These are phyloP conservation scores for Microcaecilia unicolor DNA, from an alignment of 2,797 vertebrate genomes.

Conservation along the genomic window DNA sequence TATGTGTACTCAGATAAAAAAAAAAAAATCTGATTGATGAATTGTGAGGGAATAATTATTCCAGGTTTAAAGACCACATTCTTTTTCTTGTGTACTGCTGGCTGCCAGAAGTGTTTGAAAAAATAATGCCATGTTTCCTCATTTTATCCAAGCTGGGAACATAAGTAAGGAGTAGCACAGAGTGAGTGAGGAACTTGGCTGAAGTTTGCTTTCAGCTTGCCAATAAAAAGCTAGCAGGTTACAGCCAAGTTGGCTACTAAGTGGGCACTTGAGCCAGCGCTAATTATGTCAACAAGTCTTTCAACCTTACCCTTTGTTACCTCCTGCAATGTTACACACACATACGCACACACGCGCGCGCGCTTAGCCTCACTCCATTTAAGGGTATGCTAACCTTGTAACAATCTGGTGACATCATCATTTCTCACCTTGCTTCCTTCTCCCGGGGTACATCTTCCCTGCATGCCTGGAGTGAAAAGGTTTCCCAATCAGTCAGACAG, in stretches of 20 bases:
- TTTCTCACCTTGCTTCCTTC: conserved; percentile 66
- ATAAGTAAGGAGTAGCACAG: conserved; percentile 33
- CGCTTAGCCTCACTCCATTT: conserved; percentile 65
- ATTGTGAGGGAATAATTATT: too few relatives aligned
- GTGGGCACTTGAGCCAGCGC: conserved; percentile 39
- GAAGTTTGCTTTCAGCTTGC: conserved; percentile 53
- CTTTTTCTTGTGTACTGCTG: neutral
- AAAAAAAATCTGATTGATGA: too few relatives aligned
- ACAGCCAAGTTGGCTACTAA: conserved; percentile 51
- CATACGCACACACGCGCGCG: too few relatives aligned
- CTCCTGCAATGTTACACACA: conserved; percentile 17
- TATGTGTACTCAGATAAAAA: too few relatives aligned
- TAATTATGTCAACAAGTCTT: conserved; percentile 78
- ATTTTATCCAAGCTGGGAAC: conserved; percentile 29
- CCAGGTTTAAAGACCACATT: too few relatives aligned
- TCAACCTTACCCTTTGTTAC: conserved; percentile 63
- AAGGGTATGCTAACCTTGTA: conserved; percentile 85
- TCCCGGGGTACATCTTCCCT: conserved; percentile 47
- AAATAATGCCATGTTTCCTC: conserved; percentile 31
- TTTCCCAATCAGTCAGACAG: conserved; percentile 35
- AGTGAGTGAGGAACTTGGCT: conserved; percentile 61
- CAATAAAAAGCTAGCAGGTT: conserved; percentile 47
- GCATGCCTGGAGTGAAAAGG: conserved; percentile 60
- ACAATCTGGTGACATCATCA: conserved; percentile 74
- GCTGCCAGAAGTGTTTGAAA: conserved; percentile 25